Percentiles rank a stretch among this genome's conserved stretches.
Conservation (phyloP, 2,797 vertebrate species). For the Gymnodraco acuticeps region DNA sequence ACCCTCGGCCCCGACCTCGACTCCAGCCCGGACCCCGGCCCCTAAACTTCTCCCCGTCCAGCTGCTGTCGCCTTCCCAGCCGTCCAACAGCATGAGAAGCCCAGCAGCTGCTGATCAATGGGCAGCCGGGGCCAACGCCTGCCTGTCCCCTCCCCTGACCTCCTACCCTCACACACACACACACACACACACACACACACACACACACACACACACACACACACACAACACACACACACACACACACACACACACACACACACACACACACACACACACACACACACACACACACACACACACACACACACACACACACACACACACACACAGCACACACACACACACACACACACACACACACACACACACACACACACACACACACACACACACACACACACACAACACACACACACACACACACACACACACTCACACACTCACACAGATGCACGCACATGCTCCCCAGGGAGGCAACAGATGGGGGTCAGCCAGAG, state of each 20-base stretch:
- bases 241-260: too few relatives aligned
- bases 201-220: constrained; percentile 35
- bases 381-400: too few relatives aligned
- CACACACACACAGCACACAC: too few relatives aligned
- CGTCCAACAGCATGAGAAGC: constrained; percentile 84
- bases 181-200: constrained; percentile 42
- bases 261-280: too few relatives aligned
- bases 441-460: constrained; percentile 53
- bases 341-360: too few relatives aligned
- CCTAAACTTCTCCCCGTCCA: constrained; percentile 62
- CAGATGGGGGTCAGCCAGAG: constrained; percentile 87
- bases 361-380: too few relatives aligned
- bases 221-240: too few relatives aligned
- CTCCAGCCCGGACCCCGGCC: constrained; percentile 11
- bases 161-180: constrained; percentile 61
- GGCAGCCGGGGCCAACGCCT: constrained; percentile 83
- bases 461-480: constrained; percentile 80
- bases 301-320: too few relatives aligned
- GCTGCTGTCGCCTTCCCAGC: constrained; percentile 83
- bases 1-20: constrained; percentile 33
- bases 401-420: too few relatives aligned
- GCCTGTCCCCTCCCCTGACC: constrained; percentile 78
- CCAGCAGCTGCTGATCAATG: constrained; percentile 87
- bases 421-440: too few relatives aligned
- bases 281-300: too few relatives aligned